Evolutionary conservation across 30 jellyfish, hydroid and myxozoan species (phyloP).

Genomic region (Pelagia noctiluca): DNA sequence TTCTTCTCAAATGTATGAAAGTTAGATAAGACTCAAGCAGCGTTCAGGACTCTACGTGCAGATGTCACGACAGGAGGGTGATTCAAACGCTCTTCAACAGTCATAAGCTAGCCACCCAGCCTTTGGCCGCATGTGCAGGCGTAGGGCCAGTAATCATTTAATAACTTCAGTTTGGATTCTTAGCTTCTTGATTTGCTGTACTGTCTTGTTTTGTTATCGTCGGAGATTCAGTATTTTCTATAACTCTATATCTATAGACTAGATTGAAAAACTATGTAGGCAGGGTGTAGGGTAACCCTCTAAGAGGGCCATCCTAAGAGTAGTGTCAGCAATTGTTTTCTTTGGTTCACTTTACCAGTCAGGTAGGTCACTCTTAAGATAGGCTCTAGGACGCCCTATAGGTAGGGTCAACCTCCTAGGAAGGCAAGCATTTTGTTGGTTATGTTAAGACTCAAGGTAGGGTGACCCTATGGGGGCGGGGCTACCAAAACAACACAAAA

Average conservation of each 20-base stretch:
- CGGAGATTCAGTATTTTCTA: background rate
- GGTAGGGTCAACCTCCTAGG: too few species aligned
- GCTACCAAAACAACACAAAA: too few species aligned
- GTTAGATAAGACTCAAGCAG: background rate
- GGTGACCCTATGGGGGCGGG: too few species aligned
- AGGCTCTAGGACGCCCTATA: too few species aligned
- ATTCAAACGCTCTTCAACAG: background rate
- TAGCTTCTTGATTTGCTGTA: background rate
- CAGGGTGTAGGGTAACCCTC: background rate
- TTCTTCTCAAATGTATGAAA: background rate
- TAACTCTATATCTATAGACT: background rate
- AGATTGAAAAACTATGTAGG: background rate
- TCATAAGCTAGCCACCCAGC: background rate
- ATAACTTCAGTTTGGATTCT: background rate
- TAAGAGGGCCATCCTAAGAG: too few species aligned
- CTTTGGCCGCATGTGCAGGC: background rate
- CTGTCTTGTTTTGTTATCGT: background rate
- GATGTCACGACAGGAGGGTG: slow-evolving; percentile 10
- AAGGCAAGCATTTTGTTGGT: too few species aligned
- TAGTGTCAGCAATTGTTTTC: too few species aligned
- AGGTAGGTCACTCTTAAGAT: too few species aligned
- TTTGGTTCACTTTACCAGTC: too few species aligned
- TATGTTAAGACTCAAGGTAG: too few species aligned
- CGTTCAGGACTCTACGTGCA: slow-evolving; percentile 8
- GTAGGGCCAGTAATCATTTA: background rate